A percentile compares a stretch with the other conserved stretches of the same genome.
These are phyloP conservation scores for Steinernema feltiae DNA, from an alignment of 1,140 invertebrate genomes.

Conservation along the genomic window DNA sequence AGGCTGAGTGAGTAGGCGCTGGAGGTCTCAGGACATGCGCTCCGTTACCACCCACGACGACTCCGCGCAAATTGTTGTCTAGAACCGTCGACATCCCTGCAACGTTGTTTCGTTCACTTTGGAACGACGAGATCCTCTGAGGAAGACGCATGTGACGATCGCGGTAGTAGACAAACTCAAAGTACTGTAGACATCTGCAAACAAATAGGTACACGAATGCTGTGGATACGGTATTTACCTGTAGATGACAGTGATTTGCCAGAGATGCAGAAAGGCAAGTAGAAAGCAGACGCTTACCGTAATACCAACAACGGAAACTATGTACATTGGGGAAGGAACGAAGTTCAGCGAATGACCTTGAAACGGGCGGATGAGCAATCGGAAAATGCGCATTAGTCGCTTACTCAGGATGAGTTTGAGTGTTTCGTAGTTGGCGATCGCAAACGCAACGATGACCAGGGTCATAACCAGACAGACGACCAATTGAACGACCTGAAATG, in stretches of 20 bases:
- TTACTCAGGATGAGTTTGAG: slow-evolving; percentile 37
- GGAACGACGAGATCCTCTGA: neutral
- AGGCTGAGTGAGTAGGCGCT: neutral
- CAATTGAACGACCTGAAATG: slow-evolving; percentile 37
- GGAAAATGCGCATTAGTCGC: slow-evolving; percentile 18
- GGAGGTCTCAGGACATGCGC: neutral
- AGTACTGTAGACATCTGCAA: slow-evolving; percentile 40
- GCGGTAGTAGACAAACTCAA: slow-evolving; percentile 27
- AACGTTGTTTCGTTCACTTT: neutral
- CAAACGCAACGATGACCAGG: slow-evolving; percentile 31
- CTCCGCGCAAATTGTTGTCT: neutral
- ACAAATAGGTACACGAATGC: neutral
- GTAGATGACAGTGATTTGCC: slow-evolving; percentile 43
- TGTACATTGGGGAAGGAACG: slow-evolving; percentile 25
- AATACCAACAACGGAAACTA: slow-evolving; percentile 24
- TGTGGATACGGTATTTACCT: slow-evolving; percentile 21
- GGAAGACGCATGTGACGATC: neutral
- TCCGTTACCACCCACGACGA: neutral
- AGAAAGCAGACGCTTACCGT: slow-evolving; percentile 36
- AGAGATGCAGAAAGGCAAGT: slow-evolving; percentile 33
- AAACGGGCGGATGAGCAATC: neutral
- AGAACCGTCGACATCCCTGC: neutral
- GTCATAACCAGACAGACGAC: slow-evolving; percentile 40
- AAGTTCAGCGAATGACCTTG: slow-evolving; percentile 14
- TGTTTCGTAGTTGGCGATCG: slow-evolving; percentile 41